phyloP scores from a whole-genome alignment of 2,888 invertebrate genomes.

The Artemia sinica region DNA sequence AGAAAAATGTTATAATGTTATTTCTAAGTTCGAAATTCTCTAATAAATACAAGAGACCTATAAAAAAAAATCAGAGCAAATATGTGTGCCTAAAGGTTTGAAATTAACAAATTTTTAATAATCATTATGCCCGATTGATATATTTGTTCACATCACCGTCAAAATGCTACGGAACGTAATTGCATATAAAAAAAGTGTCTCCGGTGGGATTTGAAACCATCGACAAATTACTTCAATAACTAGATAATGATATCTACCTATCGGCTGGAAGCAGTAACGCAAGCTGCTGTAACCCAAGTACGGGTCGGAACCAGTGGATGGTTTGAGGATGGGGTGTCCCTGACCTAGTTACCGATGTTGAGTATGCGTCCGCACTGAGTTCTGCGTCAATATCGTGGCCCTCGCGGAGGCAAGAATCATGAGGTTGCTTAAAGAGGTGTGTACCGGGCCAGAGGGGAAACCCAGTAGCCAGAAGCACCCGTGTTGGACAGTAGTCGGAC shows the following conservation, averaged over 20 bases:
- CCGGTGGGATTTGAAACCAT: no score
- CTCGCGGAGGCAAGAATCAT: constrained; percentile 60
- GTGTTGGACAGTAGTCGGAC: constrained; percentile 97
- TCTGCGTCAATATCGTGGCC: constrained; percentile 86
- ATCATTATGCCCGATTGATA: no score
- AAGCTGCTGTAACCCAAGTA: constrained; percentile 97
- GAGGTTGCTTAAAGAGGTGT: constrained; percentile 93
- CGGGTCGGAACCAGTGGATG: constrained; percentile 78
- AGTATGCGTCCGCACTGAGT: constrained; percentile 60
- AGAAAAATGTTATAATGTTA: no score
- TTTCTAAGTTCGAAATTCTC: no score
- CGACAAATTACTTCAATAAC: no score
- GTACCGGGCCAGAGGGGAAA: constrained; percentile 97
- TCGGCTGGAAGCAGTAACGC: constrained; percentile 77
- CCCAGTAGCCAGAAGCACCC: constrained; percentile 99
- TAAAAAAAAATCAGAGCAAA: no score
- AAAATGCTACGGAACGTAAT: no score
- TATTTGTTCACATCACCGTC: no score
- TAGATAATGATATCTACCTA: neutral
- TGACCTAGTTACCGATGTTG: constrained; percentile 33
- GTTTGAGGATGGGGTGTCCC: constrained; percentile 74
- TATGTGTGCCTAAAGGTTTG: no score
- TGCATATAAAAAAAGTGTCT: no score
- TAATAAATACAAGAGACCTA: no score
- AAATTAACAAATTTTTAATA: no score